Evolutionary conservation across 2,888 invertebrate genomes (phyloP).

Genomic region (Linnaemya tessellans): DNA sequence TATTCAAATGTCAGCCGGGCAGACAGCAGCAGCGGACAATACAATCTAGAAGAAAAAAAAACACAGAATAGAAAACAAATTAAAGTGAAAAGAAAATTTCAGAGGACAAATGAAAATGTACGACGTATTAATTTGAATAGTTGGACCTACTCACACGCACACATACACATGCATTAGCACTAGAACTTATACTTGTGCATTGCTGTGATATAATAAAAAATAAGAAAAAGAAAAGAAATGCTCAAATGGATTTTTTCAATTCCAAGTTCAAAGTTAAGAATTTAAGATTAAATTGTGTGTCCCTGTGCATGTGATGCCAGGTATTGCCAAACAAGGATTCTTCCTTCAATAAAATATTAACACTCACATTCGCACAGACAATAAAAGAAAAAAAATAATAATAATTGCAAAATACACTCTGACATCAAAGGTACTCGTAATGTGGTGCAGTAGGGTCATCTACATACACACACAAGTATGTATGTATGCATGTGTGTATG

Average conservation of each 20-base stretch:
- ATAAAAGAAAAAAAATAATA: background rate
- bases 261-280: conserved; percentile 68
- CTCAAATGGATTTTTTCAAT: conserved; percentile 34
- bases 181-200: background rate
- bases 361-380: background rate
- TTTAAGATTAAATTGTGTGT: background rate
- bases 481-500: background rate
- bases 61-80: too few species aligned
- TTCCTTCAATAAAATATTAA: background rate
- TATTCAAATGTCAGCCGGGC: conserved; percentile 29
- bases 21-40: conserved; percentile 49
- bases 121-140: conserved; percentile 23
- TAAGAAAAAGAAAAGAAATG: background rate
- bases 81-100: background rate
- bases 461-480: background rate
- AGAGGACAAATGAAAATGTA: conserved; percentile 47
- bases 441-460: conserved; percentile 63
- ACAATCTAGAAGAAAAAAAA: conserved; percentile 44
- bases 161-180: too few species aligned
- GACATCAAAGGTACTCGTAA: conserved; percentile 37
- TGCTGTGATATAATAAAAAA: conserved; percentile 1
- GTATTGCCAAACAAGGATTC: background rate
- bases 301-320: background rate
- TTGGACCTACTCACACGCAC: background rate
- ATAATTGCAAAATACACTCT: background rate